phyloP scores from a whole-genome alignment of 2,888 invertebrate species.

The Sphecodes monilicornis region DNA sequence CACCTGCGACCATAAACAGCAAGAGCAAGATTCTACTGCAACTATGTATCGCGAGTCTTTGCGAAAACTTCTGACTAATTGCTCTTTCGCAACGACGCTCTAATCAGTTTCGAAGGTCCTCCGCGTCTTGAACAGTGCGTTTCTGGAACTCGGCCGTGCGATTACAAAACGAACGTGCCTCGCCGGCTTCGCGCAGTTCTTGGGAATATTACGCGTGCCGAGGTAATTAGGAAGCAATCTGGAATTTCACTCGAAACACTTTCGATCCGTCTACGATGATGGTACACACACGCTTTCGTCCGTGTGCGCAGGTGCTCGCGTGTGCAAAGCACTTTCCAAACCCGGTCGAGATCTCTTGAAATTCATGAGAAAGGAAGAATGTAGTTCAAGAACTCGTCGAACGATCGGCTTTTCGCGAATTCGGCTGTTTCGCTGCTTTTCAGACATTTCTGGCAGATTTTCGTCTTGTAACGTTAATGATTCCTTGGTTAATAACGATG shows the following conservation, averaged over 20 bases:
- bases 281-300: background rate
- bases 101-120: conserved; percentile 2
- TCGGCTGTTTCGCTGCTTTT: conserved; percentile 21
- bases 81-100: background rate
- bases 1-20: background rate
- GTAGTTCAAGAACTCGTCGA: conserved; percentile 56
- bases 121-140: background rate
- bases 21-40: background rate
- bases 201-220: background rate
- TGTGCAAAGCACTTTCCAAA: conserved; percentile 33
- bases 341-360: conserved; percentile 60
- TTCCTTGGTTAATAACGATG: background rate
- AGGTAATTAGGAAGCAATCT: background rate
- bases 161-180: conserved; percentile 2
- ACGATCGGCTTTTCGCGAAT: conserved; percentile 6
- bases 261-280: background rate
- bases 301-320: conserved; percentile 9
- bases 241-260: conserved; percentile 5
- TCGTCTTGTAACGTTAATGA: background rate
- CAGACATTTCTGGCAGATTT: background rate
- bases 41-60: background rate
- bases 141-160: background rate
- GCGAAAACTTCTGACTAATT: background rate
- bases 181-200: background rate
- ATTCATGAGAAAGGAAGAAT: conserved; percentile 57